Evolutionary conservation across 64 coral and sea anemone species (phyloP), one percentile per base, ranked within the genome.

Genomic region (Pocillopora damicornis): DNA sequence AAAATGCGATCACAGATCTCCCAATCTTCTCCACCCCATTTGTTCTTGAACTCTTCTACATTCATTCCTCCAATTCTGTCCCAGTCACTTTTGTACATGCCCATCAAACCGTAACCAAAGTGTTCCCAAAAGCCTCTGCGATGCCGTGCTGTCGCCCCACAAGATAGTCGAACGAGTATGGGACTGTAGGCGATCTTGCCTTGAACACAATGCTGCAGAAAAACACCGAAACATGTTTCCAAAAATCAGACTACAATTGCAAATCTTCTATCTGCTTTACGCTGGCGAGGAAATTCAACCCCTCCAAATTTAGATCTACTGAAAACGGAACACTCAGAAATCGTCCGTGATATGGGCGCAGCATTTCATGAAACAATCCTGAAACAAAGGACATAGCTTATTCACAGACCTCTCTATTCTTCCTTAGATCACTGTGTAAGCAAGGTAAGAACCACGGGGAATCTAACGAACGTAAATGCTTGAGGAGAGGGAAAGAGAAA

Each of bases 21-120:
- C 79, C 92, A 94, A 20, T 98, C 95, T 74, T 98, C 95, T 13
- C 95, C 95, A 9, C 95, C 95, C 95, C 95, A 98, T 38, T 65
- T 85, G 60, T 91, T 60, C 59, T 65, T 79, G 58, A 91, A 98
- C 59, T 89, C 83, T 38, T 81, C 51, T 1, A 88, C 78, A 60
- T 98, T 88, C 95, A 98, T 98, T 42, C 95, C 95, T 13, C 95
- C 95, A 87, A 98, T 88, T 34, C 74, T 76, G 4, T 91, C 80
- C 95, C 95, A 98, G 81, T 98, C 95, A 67, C 88, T 88, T 71
- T 98, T 98, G 92, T 98, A 98, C 26, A 90, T 91, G 5, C 79
- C 86, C 20, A 94, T 75, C 13, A 94, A 58, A 26, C 95, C 95
- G 60, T 91, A 91, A 16, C 95, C 95, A 76, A 84, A 74, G 23